phyloP scores from a whole-genome alignment of 2,888 invertebrate species.

The Clusia tigrina region DNA sequence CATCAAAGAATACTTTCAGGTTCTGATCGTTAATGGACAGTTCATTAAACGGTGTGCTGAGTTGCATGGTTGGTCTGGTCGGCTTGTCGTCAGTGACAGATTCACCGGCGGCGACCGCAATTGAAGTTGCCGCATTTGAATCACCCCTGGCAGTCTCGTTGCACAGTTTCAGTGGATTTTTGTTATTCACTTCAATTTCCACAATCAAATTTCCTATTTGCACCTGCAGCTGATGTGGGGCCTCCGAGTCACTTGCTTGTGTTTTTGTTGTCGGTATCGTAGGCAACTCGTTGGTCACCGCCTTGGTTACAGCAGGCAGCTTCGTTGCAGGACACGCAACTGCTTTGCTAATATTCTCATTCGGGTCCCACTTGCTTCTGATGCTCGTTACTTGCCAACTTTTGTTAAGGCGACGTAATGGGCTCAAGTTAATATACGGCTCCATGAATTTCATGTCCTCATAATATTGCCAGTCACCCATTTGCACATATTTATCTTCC shows the following conservation, averaged over 20 bases:
- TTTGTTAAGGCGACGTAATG: slow-evolving; percentile 24
- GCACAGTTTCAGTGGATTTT: not conserved
- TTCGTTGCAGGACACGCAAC: not conserved
- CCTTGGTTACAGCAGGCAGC: too few relatives aligned
- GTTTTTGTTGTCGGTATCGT: not conserved
- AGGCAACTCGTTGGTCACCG: not conserved
- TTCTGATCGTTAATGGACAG: slow-evolving; percentile 29
- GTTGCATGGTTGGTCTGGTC: not conserved
- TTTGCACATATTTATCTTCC: slow-evolving; percentile 33
- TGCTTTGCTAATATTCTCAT: slow-evolving; percentile 1
- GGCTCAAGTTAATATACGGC: slow-evolving; percentile 28
- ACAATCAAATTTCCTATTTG: slow-evolving; percentile 23
- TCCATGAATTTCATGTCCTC: slow-evolving; percentile 35
- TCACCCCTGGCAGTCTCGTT: too few relatives aligned
- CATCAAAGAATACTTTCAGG: slow-evolving; percentile 38
- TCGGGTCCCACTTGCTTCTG: slow-evolving; percentile 6
- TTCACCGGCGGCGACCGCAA: not conserved
- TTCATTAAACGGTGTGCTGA: slow-evolving; percentile 5
- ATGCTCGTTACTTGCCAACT: not conserved
- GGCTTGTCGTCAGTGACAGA: not conserved
- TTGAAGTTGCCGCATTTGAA: not conserved
- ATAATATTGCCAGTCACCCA: slow-evolving; percentile 36
- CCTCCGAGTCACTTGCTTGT: not conserved
- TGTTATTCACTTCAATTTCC: slow-evolving; percentile 19
- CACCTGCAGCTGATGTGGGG: slow-evolving; percentile 4